Evolutionary conservation across 2,888 invertebrate genomes (phyloP), one percentile per base, ranked within the genome.

Genomic region (Tillus elongatus): DNA sequence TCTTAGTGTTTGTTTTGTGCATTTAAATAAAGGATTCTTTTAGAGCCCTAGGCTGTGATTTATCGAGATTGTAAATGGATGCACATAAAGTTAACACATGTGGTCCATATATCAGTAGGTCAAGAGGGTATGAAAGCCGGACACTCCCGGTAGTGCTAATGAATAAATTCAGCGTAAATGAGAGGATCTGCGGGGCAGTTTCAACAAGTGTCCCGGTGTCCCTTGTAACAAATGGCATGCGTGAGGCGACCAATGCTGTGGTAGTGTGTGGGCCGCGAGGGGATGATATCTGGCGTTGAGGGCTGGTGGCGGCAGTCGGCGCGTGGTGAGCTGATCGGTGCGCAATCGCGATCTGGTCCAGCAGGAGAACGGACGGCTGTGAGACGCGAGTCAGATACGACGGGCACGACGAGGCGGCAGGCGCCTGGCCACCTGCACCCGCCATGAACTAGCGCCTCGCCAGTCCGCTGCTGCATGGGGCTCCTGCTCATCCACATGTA

Each of bases 401-500:
- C 62, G 61, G 60, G 56, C 58, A 55, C 60, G 60, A 58, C 61
- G 61, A 60, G 61, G 63, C 58, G 63, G 63, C 58, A 58, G 63
- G 57, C 57, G 57, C 55, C 55, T 55, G 50, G 54, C 57, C 49
- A 50, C 52, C 56, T 60, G n/a, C n/a, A n/a, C n/a, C n/a, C n/a
- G n/a, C n/a, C n/a, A n/a, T n/a, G n/a, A n/a, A n/a, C n/a, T 50
- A 46, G 53, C 50, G 40, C 41, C 46, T 44, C 56, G 58, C 48
- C 59, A 52, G 56, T 55, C 58, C 56, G 52, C 54, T 51, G 54
- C 55, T n/a, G n/a, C n/a, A n/a, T 51, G 59, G 60, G 54, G 54
- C 55, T 53, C 54, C 58, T 49, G 51, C 52, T 50, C 54, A 56
- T 46, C 54, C 53, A 51, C 53, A 58, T 44, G 59, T 57, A 57